Evolutionary conservation across 2,797 vertebrate species (phyloP), one percentile per base, ranked within the genome.

Genomic region (Muscicapa striata): DNA sequence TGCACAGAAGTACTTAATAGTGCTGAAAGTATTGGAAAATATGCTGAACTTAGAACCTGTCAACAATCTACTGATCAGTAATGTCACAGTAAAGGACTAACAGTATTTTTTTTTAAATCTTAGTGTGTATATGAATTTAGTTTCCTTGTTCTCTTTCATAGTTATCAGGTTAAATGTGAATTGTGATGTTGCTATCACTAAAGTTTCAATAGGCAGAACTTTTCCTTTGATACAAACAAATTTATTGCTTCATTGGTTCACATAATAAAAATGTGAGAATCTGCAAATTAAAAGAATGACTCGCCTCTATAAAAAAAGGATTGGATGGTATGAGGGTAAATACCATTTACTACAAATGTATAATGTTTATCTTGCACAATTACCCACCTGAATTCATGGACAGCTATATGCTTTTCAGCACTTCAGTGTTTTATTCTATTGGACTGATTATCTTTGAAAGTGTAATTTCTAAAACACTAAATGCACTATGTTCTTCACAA

Each of bases 161-260:
- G 83, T 94, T 89, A 81, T 19, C 41, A 85, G 88, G 87, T 95
- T 93, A 95, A 96, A 69, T 92, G n/a, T 87, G 87, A 86, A 86
- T 85, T 92, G 68, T 85, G 90, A 83, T 92, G 86, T 62, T 41
- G 34, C 34, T 81, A 55, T 84, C 85, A 85, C 91, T 94, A 43
- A 91, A 92, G 86, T 93, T 95, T 95, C 89, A 90, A 69, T 51
- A 38, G 76, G 54, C 73, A 95, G 94, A 96, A 94, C 93, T 96
- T 85, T 90, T 94, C 91, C 63, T 97, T 97, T 38, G 59, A 97
- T 96, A 89, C 68, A 88, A 97, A 78, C 63, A 94, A 91, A 97
- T 97, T 94, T 96, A 91, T 97, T 96, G 96, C 95, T 95, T 96
- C 93, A 84, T 94, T 97, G 95, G 85, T 79, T 97, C 96, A 66